Evolutionary conservation across 2,888 invertebrate genomes (phyloP), one percentile per base, ranked within the genome.

Genomic region (Plagodis pulveraria): DNA sequence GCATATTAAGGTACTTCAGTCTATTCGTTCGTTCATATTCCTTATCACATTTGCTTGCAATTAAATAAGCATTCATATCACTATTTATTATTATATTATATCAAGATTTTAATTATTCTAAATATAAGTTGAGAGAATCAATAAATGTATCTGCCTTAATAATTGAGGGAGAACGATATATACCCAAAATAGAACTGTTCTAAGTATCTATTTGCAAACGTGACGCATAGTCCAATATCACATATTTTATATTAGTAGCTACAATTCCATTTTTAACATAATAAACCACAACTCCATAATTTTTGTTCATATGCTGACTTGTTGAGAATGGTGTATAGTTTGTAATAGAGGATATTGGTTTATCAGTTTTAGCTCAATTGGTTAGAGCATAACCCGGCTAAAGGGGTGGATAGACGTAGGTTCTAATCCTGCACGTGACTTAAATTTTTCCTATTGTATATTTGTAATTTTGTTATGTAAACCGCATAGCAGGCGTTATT

Each of bases 1-100:
- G 35, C 46, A 47, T 47, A 47, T 47, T 47, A 35, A 47, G 46
- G 11, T 47, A 47, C 6, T n/a, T 47, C n/a, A 47, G 46, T 47
- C 35, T 47, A n/a, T 47, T 47, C 6, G 36, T 36, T 7, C 36
- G 36, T 36, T 36, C 36, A 36, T 36, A 36, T 6, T 36, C 7
- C 7, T 47, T n/a, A n/a, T 47, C 10, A 10, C 8, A 35, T 33
- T 33, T 2, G 5, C 4, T 47, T 11, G n/a, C 4, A 5, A 47
- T 47, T 35, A 47, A 35, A 9, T 47, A 35, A 5, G 35, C 35
- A 35, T 47, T 47, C 11, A 47, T 47, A 35, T 47, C 46, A 4
- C 46, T 11, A 2, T n/a, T 47, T 47, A 47, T n/a, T 35, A 47
- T 47, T 35, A 47, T 47, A 9, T 47, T 47, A 35, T 10, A 35